Evolutionary conservation across 2,888 invertebrate genomes (phyloP).

Genomic region (Pterobdella sp.): DNA sequence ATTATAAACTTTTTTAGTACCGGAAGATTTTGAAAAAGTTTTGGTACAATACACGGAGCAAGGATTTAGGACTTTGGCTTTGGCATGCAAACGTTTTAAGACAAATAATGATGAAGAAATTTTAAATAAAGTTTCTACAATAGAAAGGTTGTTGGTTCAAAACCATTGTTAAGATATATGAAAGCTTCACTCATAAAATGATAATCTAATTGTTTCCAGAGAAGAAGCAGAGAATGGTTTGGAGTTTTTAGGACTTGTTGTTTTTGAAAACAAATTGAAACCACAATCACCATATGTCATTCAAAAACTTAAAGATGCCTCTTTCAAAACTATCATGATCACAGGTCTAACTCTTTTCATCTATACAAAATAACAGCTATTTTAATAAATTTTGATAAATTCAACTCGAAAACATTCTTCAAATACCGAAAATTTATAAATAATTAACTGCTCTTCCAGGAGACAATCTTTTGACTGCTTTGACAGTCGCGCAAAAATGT

Average conservation of each 20-base stretch:
- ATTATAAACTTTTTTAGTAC: constrained; percentile 57
- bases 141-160: too few species aligned
- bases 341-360: constrained; percentile 60
- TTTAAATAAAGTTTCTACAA: too few species aligned
- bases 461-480: constrained; percentile 68
- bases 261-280: constrained; percentile 89
- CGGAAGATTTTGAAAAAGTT: constrained; percentile 67
- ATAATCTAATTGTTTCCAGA: constrained; percentile 37
- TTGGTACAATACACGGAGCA: constrained; percentile 72
- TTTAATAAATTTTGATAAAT: too few species aligned
- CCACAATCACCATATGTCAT: constrained; percentile 77
- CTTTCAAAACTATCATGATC: constrained; percentile 85
- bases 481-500: constrained; percentile 75
- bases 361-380: neutral
- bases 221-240: constrained; percentile 65
- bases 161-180: too few species aligned
- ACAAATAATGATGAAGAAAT: too few species aligned
- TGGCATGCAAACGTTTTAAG: constrained; percentile 72
- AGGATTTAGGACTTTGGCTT: constrained; percentile 75
- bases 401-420: too few species aligned
- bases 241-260: constrained; percentile 62
- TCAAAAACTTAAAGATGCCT: constrained; percentile 66
- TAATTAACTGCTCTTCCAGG: too few species aligned
- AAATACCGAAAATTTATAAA: too few species aligned
- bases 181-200: too few species aligned